Conservation (phyloP, 2,113 vertebrate species). For the Rissa tridactyla region DNA sequence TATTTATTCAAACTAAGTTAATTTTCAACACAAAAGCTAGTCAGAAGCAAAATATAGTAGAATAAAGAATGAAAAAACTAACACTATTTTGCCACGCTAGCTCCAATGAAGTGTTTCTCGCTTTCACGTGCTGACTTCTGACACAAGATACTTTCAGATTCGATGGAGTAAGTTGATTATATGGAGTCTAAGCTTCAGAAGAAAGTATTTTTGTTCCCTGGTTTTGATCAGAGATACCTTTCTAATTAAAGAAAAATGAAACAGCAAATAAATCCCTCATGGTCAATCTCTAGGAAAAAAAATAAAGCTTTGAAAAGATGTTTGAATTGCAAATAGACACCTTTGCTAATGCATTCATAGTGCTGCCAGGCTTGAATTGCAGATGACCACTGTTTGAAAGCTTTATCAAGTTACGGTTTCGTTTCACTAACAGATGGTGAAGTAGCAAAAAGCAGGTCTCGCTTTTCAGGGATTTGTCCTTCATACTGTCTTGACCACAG, state of each 20-base stretch:
- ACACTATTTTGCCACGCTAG: neutral
- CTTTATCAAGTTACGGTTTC: conserved; percentile 18
- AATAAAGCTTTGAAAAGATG: neutral
- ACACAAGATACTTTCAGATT: neutral
- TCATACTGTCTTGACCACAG: neutral
- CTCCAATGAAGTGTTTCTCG: neutral
- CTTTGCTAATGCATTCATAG: neutral
- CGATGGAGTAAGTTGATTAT: neutral
- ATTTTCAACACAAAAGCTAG: neutral
- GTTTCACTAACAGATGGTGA: conserved; percentile 26
- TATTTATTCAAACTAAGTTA: neutral
- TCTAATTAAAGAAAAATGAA: neutral
- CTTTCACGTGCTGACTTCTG: neutral
- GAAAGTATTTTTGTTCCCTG: neutral
- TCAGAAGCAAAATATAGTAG: neutral
- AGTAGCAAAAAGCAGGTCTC: neutral
- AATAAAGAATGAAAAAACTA: neutral
- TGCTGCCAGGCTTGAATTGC: neutral
- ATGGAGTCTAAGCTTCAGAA: neutral
- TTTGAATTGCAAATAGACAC: neutral
- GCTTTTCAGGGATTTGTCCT: neutral
- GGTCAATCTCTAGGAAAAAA: neutral
- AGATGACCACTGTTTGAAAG: conserved; percentile 12
- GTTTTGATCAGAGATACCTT: neutral
- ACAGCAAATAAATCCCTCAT: neutral